Evolutionary conservation across 2,888 invertebrate species (phyloP), one percentile per base, ranked within the genome.

Genomic region (Lasioglossum zephyrum): DNA sequence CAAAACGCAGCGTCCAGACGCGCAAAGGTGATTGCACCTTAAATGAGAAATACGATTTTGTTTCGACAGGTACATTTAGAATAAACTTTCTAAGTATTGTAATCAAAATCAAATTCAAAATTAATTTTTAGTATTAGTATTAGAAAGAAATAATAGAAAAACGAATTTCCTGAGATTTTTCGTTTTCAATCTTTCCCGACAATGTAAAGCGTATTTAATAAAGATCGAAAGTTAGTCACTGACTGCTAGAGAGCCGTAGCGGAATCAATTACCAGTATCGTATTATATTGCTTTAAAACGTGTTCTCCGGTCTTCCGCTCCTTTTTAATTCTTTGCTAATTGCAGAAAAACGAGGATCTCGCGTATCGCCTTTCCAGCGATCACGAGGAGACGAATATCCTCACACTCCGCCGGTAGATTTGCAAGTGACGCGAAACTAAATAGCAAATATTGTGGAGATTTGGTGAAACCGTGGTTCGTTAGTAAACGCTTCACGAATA

Each of bases 401-500:
- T 18, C 3, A n/a, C 47, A 76, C 84, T 74, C 72, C n/a, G n/a
- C 5, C 41, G 36, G 81, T 44, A 53, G 70, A 87, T 83, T 87
- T 72, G 66, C 77, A 39, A 73, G 69, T 41, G 53, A 49, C 73
- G 39, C n/a, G 36, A 31, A 70, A 74, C 73, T 80, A 81, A 82
- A 86, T 66, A 73, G 70, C 75, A 79, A 83, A 88, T 80, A 83
- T 81, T 69, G 66, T 69, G 77, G 41, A 60, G 77, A 69, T 81
- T 86, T 73, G 74, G 76, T 49, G 77, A 77, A 78, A 77, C 75
- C 57, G 75, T 78, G 86, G 81, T 87, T 90, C 90, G 86, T 90
- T 90, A 90, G 90, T 84, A 90, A 90, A 86, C 89, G 79, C 70
- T 90, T 83, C 90, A 87, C 85, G 86, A 80, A 81, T 80, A 77